Evolutionary conservation across 2,797 vertebrate species (phyloP).

Genomic region (Eospalax fontanierii): DNA sequence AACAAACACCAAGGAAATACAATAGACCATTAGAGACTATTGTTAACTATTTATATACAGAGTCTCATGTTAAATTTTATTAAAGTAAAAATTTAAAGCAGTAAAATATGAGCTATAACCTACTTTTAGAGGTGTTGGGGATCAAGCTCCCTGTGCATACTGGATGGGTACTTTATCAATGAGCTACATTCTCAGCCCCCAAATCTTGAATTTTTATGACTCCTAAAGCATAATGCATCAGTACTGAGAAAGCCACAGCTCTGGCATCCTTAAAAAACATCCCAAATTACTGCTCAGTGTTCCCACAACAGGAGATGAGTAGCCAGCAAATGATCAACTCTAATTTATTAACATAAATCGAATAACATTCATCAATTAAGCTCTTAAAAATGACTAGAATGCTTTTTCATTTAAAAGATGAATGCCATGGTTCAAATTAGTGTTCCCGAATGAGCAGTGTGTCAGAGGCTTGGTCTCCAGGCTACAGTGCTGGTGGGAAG

Average conservation of each 20-base stretch:
- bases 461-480: background rate
- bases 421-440: background rate
- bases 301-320: background rate
- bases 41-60: background rate
- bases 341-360: background rate
- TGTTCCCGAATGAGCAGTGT: background rate
- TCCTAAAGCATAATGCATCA: background rate
- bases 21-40: background rate
- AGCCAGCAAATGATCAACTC: background rate
- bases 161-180: background rate
- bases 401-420: conserved; percentile 1
- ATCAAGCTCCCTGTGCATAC: background rate
- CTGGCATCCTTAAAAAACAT: background rate
- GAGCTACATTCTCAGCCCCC: background rate
- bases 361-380: background rate
- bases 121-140: background rate
- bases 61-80: conserved; percentile 30
- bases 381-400: conserved; percentile 55
- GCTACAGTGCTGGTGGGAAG: background rate
- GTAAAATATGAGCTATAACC: background rate
- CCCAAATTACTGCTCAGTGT: background rate
- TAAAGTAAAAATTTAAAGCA: conserved; percentile 54
- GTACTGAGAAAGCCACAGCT: background rate
- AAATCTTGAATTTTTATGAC: background rate
- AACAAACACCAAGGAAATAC: background rate